Evolutionary conservation across 2,888 invertebrate genomes (phyloP), one percentile per base, ranked within the genome.

Genomic region (Dioctria rufipes): DNA sequence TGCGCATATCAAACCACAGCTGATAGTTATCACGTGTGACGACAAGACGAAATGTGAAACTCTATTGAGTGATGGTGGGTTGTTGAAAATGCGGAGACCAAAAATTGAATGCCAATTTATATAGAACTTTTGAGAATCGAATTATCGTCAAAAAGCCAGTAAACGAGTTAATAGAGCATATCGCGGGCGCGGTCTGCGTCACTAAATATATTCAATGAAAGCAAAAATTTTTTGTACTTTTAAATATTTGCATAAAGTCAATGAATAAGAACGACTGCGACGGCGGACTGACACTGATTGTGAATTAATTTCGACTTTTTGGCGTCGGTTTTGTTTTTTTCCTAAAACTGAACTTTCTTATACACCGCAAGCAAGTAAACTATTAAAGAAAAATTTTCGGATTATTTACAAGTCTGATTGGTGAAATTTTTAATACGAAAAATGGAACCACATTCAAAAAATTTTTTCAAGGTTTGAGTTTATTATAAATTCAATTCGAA

Each of bases 91-190:
- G 5, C 8, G 11, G 9, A 46, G 49, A n/a, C 11, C n/a, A 6
- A 54, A 46, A 11, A 54, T 54, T 54, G 54, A 11, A 54, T 11
- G 54, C 54, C 8, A 54, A n/a, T 25, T 25, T 25, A 25, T 25
- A 25, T 46, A 54, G 11, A 54, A 54, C 54, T 51, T 51, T 69
- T 69, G 46, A 49, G 51, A 69, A 51, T 46, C 69, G 11, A 69
- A 39, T 39, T 39, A 51, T 54, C 54, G 51, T 25, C 46, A 67
- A 43, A 46, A 25, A 67, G 67, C 67, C 25, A 67, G 43, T 69
- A 51, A 51, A 25, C 69, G 39, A 69, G 69, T 69, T 69, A 69
- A 51, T 69, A 69, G 69, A 69, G 69, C 69, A 51, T 69, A 39
- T 69, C 69, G 69, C 51, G 43, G 69, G 69, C 51, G 51, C 51